These are phyloP conservation scores for Microtus oregoni DNA, from an alignment of 2,113 vertebrate genomes.

Conservation along the genomic window DNA sequence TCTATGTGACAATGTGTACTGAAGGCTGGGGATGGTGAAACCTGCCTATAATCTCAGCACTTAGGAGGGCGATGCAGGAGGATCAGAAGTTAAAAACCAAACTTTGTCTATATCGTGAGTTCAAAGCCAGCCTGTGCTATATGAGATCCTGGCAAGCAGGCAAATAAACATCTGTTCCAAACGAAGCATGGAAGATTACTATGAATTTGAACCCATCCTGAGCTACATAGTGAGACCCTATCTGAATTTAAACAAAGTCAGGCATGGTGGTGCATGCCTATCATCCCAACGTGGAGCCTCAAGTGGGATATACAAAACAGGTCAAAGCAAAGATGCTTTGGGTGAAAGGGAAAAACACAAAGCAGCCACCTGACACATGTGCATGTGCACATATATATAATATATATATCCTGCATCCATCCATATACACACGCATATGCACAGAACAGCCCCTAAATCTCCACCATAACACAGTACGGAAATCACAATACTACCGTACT, in stretches of 20 bases:
- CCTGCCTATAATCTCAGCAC: background rate
- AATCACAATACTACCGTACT: background rate
- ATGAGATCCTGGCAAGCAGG: background rate
- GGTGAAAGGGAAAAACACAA: background rate
- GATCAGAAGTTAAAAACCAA: background rate
- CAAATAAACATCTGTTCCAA: background rate
- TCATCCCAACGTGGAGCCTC: background rate
- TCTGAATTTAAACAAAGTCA: background rate
- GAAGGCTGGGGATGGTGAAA: background rate
- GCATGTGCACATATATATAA: too few relatives aligned
- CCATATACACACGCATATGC: background rate
- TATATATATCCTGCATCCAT: background rate
- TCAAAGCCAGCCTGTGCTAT: background rate
- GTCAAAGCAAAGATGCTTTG: slow-evolving; percentile 15
- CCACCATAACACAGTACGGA: background rate
- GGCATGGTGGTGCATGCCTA: background rate
- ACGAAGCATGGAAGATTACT: background rate
- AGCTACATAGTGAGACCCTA: background rate
- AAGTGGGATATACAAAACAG: background rate
- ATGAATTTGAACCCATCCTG: background rate
- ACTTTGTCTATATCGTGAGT: background rate
- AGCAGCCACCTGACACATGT: background rate
- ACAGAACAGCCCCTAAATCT: background rate
- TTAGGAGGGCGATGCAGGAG: background rate
- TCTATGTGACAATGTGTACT: background rate